phyloP scores from a whole-genome alignment of 2,113 vertebrate genomes.

The Cardinalis cardinalis region DNA sequence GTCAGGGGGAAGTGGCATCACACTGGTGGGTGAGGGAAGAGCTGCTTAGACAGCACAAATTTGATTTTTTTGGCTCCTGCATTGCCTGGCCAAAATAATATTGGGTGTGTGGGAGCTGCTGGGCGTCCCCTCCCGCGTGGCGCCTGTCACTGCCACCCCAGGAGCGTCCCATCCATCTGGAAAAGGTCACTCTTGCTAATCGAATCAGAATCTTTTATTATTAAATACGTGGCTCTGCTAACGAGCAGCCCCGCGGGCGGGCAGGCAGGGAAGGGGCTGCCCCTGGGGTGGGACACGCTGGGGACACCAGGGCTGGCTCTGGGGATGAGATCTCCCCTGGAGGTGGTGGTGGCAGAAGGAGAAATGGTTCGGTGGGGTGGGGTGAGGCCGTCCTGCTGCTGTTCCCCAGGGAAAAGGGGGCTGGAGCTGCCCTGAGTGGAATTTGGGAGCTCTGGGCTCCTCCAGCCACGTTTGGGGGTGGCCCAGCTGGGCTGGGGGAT shows the following conservation, averaged over 20 bases:
- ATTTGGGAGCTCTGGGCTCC: accelerated
- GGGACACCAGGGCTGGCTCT: not conserved
- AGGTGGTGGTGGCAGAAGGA: too few species aligned
- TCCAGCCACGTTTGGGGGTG: not conserved
- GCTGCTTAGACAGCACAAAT: not conserved
- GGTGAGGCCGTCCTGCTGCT: not conserved
- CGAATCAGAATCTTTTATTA: not conserved
- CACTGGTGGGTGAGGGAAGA: not conserved
- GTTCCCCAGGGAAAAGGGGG: not conserved
- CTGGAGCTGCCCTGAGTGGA: not conserved
- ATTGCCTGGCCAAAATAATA: not conserved
- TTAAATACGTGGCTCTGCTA: not conserved
- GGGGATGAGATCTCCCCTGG: accelerated
- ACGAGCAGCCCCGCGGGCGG: accelerated
- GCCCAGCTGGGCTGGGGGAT: not conserved
- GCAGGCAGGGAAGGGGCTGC: not conserved
- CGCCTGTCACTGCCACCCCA: accelerated
- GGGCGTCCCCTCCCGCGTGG: accelerated
- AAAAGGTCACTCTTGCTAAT: constrained; percentile 2
- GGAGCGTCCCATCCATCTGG: not conserved
- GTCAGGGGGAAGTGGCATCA: not conserved
- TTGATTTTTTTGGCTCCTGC: not conserved
- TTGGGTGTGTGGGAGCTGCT: not conserved
- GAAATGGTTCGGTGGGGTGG: not conserved
- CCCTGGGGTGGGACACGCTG: accelerated